Conservation (phyloP, 2,113 vertebrate genomes). For the Perca schrenkii region DNA sequence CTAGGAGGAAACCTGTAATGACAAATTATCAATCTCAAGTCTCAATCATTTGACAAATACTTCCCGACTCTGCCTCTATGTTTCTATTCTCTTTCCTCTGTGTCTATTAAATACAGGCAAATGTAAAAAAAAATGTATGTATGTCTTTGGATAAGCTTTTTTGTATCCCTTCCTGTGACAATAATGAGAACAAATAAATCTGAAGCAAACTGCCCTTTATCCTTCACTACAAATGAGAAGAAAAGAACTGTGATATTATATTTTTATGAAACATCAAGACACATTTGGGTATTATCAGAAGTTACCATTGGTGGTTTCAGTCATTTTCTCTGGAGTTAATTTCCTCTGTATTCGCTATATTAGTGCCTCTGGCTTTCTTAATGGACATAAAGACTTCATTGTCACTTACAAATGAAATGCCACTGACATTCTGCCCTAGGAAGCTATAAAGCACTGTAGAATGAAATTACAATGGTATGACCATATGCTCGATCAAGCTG, state of each 20-base stretch:
- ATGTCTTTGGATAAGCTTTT: neutral
- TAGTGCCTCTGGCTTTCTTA: slow-evolving; percentile 56
- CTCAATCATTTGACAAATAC: neutral
- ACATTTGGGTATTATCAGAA: slow-evolving; percentile 30
- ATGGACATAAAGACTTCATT: slow-evolving; percentile 71
- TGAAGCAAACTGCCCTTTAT: neutral
- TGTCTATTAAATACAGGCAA: too few species aligned
- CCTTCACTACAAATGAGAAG: neutral
- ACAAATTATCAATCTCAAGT: slow-evolving; percentile 1
- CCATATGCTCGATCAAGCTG: slow-evolving; percentile 63
- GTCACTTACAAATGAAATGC: slow-evolving; percentile 68
- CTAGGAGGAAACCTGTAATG: neutral
- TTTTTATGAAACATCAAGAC: slow-evolving; percentile 11
- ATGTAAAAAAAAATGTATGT: neutral
- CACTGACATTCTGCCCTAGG: slow-evolving; percentile 59
- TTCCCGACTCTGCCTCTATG: neutral
- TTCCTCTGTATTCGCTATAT: slow-evolving; percentile 67
- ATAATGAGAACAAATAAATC: neutral
- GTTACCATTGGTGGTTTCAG: slow-evolving; percentile 34
- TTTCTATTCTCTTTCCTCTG: neutral
- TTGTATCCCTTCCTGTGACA: neutral
- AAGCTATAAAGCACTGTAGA: slow-evolving; percentile 57
- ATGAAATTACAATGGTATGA: slow-evolving; percentile 58
- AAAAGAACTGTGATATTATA: neutral
- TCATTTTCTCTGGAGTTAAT: slow-evolving; percentile 62